Conservation (phyloP, 2,797 vertebrate genomes). For the Myiothlypis chrysogaster region DNA sequence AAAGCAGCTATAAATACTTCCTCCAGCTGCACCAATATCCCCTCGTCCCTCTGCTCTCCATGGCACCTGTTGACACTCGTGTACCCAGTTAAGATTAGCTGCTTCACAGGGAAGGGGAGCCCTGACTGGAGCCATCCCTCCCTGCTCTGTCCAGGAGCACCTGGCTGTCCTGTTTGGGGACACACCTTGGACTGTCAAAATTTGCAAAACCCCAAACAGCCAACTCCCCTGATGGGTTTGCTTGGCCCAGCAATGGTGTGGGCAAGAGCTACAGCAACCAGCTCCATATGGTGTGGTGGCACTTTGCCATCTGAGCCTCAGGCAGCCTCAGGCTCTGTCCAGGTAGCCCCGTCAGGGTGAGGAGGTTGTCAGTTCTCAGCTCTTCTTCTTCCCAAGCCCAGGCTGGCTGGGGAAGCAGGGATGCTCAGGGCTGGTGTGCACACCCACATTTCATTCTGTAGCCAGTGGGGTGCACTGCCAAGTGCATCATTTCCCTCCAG, state of each 20-base stretch:
- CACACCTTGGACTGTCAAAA: neutral
- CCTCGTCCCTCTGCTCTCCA: conserved; percentile 28
- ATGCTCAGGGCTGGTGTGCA: neutral
- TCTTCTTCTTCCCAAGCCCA: neutral
- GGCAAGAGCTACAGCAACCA: neutral
- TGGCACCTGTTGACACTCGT: conserved; percentile 64
- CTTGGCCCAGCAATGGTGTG: neutral
- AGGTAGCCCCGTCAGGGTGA: neutral
- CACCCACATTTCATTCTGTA: neutral
- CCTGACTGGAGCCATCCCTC: neutral
- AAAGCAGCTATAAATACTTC: conserved; percentile 70
- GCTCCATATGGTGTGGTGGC: neutral
- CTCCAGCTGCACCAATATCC: conserved; percentile 68
- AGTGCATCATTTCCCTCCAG: neutral
- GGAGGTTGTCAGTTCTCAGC: neutral
- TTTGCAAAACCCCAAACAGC: neutral
- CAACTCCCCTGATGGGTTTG: accelerated
- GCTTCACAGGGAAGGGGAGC: neutral
- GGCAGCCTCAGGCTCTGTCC: neutral
- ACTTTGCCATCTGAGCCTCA: neutral
- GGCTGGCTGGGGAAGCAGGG: neutral
- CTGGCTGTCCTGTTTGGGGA: neutral
- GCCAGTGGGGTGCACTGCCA: accelerated
- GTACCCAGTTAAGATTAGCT: conserved; percentile 59
- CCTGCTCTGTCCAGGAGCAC: neutral